Percentiles rank a stretch among this genome's conserved stretches.
Conservation (phyloP, 1,140 invertebrate species). For the Nephotettix cincticeps region DNA sequence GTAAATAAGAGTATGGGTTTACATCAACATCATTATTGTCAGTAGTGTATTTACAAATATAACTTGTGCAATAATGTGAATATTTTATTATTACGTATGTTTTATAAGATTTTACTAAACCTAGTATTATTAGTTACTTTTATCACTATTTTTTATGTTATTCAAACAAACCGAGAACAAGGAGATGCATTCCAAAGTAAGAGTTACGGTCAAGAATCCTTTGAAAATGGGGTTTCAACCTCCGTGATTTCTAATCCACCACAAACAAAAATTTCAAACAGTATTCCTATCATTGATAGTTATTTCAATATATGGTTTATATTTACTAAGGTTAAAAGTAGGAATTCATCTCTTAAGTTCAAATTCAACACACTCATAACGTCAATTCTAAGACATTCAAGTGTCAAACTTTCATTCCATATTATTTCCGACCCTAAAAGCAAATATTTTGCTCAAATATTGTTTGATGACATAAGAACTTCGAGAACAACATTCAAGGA, state of each 20-base stretch:
- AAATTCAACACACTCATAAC: constrained; percentile 60
- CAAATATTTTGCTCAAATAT: constrained; percentile 57
- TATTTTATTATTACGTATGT: constrained; percentile 17
- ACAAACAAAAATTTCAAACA: background rate
- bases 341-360: constrained; percentile 56
- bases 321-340: constrained; percentile 57
- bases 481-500: constrained; percentile 46
- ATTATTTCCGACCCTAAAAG: constrained; percentile 68
- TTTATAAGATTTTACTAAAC: constrained; percentile 31
- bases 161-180: constrained; percentile 24
- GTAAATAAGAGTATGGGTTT: no score
- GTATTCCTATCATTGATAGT: background rate
- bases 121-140: constrained; percentile 18
- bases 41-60: no score
- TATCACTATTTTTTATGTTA: constrained; percentile 27
- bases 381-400: constrained; percentile 55
- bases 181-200: background rate
- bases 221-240: background rate
- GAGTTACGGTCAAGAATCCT: background rate
- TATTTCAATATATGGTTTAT: constrained; percentile 52
- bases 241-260: background rate
- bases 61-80: no score
- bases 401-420: constrained; percentile 60
- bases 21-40: no score
- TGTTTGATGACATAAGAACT: constrained; percentile 51